Evolutionary conservation across 2,888 invertebrate species (phyloP).

Genomic region (Gryllus longicercus): DNA sequence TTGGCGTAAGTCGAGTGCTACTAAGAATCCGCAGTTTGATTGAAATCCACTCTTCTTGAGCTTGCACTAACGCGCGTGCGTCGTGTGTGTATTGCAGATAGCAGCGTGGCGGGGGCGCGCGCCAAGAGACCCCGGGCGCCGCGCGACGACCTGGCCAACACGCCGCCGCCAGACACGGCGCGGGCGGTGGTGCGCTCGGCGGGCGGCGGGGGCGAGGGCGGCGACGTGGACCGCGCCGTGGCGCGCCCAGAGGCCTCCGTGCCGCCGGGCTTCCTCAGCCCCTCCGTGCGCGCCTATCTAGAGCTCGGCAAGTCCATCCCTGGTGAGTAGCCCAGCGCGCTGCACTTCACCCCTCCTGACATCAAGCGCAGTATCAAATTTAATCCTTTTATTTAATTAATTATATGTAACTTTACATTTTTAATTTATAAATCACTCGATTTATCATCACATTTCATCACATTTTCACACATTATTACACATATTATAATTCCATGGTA

Average conservation of each 20-base stretch:
- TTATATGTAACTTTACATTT: too few species aligned
- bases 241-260: slow-evolving; percentile 54
- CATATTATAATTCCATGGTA: too few species aligned
- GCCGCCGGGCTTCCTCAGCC: slow-evolving; percentile 76
- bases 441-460: too few species aligned
- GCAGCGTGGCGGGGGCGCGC: not conserved
- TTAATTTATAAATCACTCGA: too few species aligned
- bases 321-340: slow-evolving; percentile 54
- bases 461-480: too few species aligned
- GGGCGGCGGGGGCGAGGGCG: not conserved
- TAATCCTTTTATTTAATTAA: too few species aligned
- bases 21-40: too few species aligned
- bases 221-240: slow-evolving; percentile 45
- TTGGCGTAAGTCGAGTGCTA: too few species aligned
- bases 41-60: too few species aligned
- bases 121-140: not conserved
- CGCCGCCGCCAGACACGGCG: not conserved
- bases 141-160: not conserved
- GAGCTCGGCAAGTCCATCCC: slow-evolving; percentile 87
- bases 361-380: too few species aligned
- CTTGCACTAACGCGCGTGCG: not conserved
- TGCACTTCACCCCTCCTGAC: too few species aligned
- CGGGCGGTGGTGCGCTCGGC: not conserved
- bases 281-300: slow-evolving; percentile 79
- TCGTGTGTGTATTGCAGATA: not conserved